Conservation (phyloP, 1,140 invertebrate species). For the Heliothis subflexa region DNA sequence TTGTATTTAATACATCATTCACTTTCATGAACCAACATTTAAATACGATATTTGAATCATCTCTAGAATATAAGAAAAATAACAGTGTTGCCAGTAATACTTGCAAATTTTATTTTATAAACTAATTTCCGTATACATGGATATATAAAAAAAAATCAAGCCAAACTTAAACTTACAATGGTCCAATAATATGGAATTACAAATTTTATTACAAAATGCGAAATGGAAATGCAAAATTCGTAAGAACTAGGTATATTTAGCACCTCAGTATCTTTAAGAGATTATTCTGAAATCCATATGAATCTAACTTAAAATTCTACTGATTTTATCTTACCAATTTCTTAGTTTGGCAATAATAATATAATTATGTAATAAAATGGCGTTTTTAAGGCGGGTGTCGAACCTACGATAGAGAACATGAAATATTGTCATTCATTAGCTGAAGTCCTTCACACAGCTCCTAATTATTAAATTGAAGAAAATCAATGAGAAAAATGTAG, state of each 20-base stretch:
- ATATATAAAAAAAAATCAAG: slow-evolving; percentile 17
- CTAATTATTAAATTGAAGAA: slow-evolving; percentile 3
- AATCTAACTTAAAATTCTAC: slow-evolving; percentile 66
- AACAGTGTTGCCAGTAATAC: slow-evolving; percentile 30
- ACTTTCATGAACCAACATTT: not conserved
- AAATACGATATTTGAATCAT: slow-evolving; percentile 3
- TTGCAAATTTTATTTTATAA: not conserved
- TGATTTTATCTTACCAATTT: slow-evolving; percentile 63
- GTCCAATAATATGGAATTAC: slow-evolving; percentile 58
- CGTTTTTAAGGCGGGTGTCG: slow-evolving; percentile 14
- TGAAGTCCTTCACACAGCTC: not conserved
- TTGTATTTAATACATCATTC: slow-evolving; percentile 19
- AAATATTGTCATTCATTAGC: not conserved
- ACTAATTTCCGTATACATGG: slow-evolving; percentile 11
- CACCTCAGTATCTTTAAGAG: slow-evolving; percentile 69
- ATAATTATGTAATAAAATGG: slow-evolving; percentile 31
- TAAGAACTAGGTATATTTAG: slow-evolving; percentile 69
- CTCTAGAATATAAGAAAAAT: not conserved
- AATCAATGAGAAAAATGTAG: not conserved
- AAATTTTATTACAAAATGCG: slow-evolving; percentile 64
- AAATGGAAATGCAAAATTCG: slow-evolving; percentile 52
- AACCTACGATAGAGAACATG: not conserved
- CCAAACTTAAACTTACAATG: slow-evolving; percentile 39
- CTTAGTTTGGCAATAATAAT: slow-evolving; percentile 65
- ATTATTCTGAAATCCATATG: slow-evolving; percentile 68